Evolutionary conservation across 1,140 invertebrate species (phyloP).

Genomic region (Pachypeltis micranthus): DNA sequence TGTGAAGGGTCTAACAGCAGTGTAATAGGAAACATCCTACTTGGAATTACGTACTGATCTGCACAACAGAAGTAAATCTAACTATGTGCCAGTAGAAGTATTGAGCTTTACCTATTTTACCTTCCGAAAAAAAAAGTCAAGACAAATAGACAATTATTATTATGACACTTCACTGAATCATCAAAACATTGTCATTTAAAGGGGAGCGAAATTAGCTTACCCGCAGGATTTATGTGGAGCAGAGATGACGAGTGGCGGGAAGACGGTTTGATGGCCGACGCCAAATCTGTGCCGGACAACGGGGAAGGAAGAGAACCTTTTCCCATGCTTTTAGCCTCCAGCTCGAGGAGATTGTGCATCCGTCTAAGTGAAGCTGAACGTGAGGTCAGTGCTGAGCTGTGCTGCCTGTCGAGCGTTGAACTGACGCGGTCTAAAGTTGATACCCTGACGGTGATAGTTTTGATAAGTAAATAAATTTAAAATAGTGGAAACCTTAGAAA

Average conservation of each 20-base stretch:
- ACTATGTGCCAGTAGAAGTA: no score
- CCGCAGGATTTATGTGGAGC: slow-evolving; percentile 30
- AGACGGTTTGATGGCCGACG: slow-evolving; percentile 18
- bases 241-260: slow-evolving; percentile 15
- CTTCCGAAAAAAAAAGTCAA: no score
- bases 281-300: not conserved
- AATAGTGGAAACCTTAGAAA: no score
- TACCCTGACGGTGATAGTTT: not conserved
- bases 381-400: slow-evolving; percentile 19
- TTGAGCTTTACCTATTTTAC: no score
- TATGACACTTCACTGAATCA: no score
- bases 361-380: slow-evolving; percentile 28
- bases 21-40: no score
- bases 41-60: no score
- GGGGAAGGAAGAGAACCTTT: slow-evolving; percentile 14
- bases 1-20: no score
- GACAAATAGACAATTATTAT: no score
- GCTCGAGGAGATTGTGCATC: slow-evolving; percentile 30
- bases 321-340: slow-evolving; percentile 29
- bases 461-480: not conserved
- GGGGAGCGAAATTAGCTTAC: no score
- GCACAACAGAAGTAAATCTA: no score
- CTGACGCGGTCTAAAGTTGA: not conserved
- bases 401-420: slow-evolving; percentile 12
- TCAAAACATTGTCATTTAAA: no score